phyloP scores from a whole-genome alignment of 2,113 vertebrate species.

The Ciconia stormi region DNA sequence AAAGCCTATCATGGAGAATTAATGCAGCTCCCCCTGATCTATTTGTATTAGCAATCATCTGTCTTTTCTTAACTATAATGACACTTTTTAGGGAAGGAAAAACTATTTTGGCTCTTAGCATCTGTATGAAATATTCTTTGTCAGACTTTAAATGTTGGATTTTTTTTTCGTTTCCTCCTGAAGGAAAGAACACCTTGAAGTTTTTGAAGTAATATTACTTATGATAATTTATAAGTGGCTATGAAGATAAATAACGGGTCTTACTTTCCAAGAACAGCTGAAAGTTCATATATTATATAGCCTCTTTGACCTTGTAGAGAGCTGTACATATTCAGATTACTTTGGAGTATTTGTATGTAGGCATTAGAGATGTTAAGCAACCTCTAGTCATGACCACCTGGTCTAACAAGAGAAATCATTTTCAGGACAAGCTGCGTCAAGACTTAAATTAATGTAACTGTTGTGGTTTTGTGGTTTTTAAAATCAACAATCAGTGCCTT shows the following conservation, averaged over 20 bases:
- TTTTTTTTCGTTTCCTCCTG: background rate
- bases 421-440: background rate
- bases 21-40: background rate
- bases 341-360: background rate
- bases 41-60: background rate
- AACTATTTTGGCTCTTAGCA: background rate
- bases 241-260: slow-evolving; percentile 33
- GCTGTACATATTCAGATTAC: slow-evolving; percentile 17
- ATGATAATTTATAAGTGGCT: slow-evolving; percentile 9
- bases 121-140: background rate
- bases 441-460: slow-evolving; percentile 8
- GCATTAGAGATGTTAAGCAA: slow-evolving; percentile 25
- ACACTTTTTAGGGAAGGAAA: background rate
- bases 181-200: background rate
- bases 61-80: background rate
- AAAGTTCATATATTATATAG: slow-evolving; percentile 35
- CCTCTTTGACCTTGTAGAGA: slow-evolving; percentile 43
- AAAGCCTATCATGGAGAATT: background rate
- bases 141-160: background rate
- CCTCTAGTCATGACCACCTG: background rate
- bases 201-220: slow-evolving; percentile 29
- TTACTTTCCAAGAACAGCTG: slow-evolving; percentile 27
- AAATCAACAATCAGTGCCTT: background rate
- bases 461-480: background rate
- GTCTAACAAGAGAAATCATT: slow-evolving; percentile 15